Base-by-base conservation (phyloP, 2,113 vertebrate species). In the Sisor rabdophorus region DNA sequence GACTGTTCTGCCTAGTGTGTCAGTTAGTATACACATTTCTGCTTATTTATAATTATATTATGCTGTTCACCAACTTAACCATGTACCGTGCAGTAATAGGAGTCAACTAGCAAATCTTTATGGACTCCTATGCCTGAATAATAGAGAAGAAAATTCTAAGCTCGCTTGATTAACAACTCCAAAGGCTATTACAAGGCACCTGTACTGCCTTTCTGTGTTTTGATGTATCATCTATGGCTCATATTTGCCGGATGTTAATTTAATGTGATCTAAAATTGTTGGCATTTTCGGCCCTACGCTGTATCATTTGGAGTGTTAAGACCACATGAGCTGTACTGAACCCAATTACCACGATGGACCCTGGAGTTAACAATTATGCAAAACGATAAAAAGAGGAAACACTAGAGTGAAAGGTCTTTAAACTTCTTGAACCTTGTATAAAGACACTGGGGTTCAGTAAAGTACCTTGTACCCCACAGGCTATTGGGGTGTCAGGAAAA, bases 21-120 rank as follows among this genome's bases (percentile, higher is more conserved):
- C 47, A 69, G 30, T 69, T 69, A 50, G 47, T 26, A 4, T 58
- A 11, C 70, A 24, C n/a, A 12, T 58, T 24, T 15, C 56, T 44
- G 53, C 32, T 24, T 19, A 69, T 69, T 30, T 69, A 52, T 52
- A 50, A 69, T 19, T 69, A 52, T 16, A 69, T 69, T 28, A 19
- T 0, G 16, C 16, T 12, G 3, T 52, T 52, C 52, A 69, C 32
- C n/a, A 13, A 24, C 22, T 47, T 65, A 50, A 48, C 10, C 17
- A 26, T 11, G 2, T 4, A 3, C 64, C 4, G 9, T 9, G 7
- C 64, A 11, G 40, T 6, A 26, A 26, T 48, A 26, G 6, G n/a
- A 4, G 17, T 40, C 64, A 26, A 13, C 40, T 17, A 26, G 44
- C 40, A 11, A 26, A 52, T 50, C n/a, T 17, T n/a, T 26, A 22